Base-by-base conservation (phyloP, 2,113 vertebrate species). In the Hippoglossus stenolepis region DNA sequence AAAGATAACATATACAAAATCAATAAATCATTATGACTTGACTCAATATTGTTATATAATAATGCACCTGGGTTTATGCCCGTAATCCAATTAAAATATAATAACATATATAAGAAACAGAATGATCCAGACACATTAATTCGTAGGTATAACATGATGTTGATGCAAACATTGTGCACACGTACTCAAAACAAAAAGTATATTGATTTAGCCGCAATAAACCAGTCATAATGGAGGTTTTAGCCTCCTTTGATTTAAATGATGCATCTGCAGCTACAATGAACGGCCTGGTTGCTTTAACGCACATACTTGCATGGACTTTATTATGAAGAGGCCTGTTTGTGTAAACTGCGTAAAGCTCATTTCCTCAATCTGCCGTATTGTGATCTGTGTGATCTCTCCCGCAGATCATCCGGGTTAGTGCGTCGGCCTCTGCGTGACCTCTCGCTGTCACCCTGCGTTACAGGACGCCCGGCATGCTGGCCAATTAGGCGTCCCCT, bases 401-500 rank as follows among this genome's bases (percentile, higher is more conserved):
- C 82, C 65, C 38, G 69, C 83, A 78, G 84, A 90, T 89, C 87
- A 92, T 92, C 87, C 86, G 88, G 90, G 90, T 90, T 90, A 89
- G 84, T 85, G 91, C 83, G 79, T 38, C 88, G 92, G 87, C 91
- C 92, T 92, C 73, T 90, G 74, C 1, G 57, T 91, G 90, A 93
- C 92, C 92, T 86, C 92, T 83, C 83, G 81, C 92, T 90, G 92
- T 93, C 92, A 90, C 54, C 80, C 88, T 64, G 85, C 85, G 90
- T 93, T 93, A 91, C 74, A 62, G 75, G 83, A 92, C 83, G 71
- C 84, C 70, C 35, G 87, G 85, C 84, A 81, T 70, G 90, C 82
- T 82, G 89, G 87, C 87, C 91, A 93, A 92, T 90, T 93, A 92
- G 64, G 85, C 71, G 73, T 69, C 47, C 75, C 71, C 8, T 49